These are phyloP conservation scores for Solenodon paradoxus DNA, from an alignment of 2,113 vertebrate genomes.

Conservation along the genomic window DNA sequence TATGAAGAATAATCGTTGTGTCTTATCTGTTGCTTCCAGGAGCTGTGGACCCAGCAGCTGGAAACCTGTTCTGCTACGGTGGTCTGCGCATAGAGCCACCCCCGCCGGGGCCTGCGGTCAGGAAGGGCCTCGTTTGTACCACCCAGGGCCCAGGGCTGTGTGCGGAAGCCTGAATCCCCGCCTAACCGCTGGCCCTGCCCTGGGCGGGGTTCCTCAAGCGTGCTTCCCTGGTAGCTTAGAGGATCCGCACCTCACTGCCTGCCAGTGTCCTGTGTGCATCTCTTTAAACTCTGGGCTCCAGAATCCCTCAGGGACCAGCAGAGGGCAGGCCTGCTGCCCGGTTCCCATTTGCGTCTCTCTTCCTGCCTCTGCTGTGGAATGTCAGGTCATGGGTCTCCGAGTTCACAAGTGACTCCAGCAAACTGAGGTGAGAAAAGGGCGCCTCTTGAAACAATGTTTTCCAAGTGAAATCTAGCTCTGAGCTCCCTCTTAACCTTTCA, in stretches of 20 bases:
- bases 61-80: background rate
- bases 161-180: background rate
- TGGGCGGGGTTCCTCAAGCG: background rate
- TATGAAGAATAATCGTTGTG: background rate
- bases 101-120: accelerated
- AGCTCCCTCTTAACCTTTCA: background rate
- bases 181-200: background rate
- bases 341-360: background rate
- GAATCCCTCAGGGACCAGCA: background rate
- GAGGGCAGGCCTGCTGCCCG: background rate
- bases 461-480: background rate
- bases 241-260: background rate
- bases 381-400: background rate
- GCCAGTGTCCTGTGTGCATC: accelerated
- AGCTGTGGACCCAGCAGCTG: background rate
- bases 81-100: background rate
- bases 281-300: background rate
- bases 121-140: background rate
- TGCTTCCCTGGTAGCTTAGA: background rate
- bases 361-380: background rate
- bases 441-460: background rate
- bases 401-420: background rate
- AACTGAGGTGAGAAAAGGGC: background rate
- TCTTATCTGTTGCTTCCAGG: background rate
- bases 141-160: background rate